phyloP scores from a whole-genome alignment of 1,140 invertebrate species.

The Triops longicaudatus region DNA sequence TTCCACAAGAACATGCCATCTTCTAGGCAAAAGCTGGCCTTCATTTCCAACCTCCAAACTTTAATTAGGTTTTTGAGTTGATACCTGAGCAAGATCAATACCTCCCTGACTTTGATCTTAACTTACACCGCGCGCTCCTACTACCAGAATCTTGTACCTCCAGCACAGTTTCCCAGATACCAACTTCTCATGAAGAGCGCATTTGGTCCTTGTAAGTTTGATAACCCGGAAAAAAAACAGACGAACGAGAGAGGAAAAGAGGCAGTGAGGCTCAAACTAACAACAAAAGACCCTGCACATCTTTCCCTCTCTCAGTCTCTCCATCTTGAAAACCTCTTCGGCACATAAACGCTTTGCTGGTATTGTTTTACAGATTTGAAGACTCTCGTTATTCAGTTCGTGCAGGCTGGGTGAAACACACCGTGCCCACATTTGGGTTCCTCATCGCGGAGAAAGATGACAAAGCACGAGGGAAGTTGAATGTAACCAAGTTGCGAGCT shows the following conservation, averaged over 20 bases:
- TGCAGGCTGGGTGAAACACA: slow-evolving; percentile 40
- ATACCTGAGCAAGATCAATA: slow-evolving; percentile 36
- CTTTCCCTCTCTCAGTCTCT: too few species aligned
- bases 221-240: background rate
- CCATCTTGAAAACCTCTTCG: background rate
- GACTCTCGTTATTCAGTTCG: slow-evolving; percentile 36
- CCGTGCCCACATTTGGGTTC: slow-evolving; percentile 43
- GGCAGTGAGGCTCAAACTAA: background rate
- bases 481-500: slow-evolving; percentile 36
- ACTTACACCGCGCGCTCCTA: background rate
- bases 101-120: slow-evolving; percentile 34
- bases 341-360: background rate
- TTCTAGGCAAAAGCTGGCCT: background rate
- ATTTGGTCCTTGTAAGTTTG: slow-evolving; percentile 38
- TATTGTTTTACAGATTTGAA: slow-evolving; percentile 32
- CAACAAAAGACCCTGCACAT: too few species aligned
- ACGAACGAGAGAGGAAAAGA: slow-evolving; percentile 16
- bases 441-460: slow-evolving; percentile 37
- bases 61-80: slow-evolving; percentile 37
- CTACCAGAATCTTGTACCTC: background rate
- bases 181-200: slow-evolving; percentile 27
- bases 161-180: background rate
- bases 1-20: background rate
- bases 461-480: slow-evolving; percentile 36
- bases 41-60: background rate